phyloP scores from a whole-genome alignment of 2,797 vertebrate genomes.

The Rhyacichthys aspro region DNA sequence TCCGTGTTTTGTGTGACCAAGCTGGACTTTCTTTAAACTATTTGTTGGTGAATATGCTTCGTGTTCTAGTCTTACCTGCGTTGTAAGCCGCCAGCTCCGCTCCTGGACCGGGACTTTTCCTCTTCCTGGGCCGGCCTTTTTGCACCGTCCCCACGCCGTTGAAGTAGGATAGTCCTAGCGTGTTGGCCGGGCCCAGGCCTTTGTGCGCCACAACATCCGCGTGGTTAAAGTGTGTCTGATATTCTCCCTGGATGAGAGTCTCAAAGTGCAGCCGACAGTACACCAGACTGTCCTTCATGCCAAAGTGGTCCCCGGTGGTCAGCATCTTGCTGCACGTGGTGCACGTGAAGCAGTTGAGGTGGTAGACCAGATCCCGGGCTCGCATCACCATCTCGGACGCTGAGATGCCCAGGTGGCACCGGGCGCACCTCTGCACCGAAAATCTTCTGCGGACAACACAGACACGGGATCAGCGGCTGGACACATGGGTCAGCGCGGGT shows the following conservation, averaged over 20 bases:
- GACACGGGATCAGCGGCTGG: constrained; percentile 58
- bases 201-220: constrained; percentile 92
- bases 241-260: constrained; percentile 96
- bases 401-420: constrained; percentile 97
- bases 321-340: constrained; percentile 98
- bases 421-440: constrained; percentile 97
- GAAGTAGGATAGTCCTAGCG: constrained; percentile 96
- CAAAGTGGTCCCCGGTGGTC: constrained; percentile 98
- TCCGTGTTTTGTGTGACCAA: not conserved
- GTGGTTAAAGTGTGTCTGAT: constrained; percentile 94
- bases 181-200: constrained; percentile 87
- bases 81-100: constrained; percentile 96
- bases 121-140: constrained; percentile 95
- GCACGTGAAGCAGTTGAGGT: constrained; percentile 98
- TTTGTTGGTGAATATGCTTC: not conserved
- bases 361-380: constrained; percentile 96
- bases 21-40: not conserved
- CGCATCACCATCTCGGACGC: constrained; percentile 99
- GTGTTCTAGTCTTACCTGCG: constrained; percentile 84
- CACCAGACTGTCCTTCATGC: constrained; percentile 99
- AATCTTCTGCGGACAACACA: constrained; percentile 90
- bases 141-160: constrained; percentile 97
- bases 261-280: constrained; percentile 99
- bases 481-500: constrained; percentile 3
- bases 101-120: constrained; percentile 94